These are phyloP conservation scores for Heliconius nattereri DNA, from an alignment of 1,140 invertebrate species.

Conservation along the genomic window DNA sequence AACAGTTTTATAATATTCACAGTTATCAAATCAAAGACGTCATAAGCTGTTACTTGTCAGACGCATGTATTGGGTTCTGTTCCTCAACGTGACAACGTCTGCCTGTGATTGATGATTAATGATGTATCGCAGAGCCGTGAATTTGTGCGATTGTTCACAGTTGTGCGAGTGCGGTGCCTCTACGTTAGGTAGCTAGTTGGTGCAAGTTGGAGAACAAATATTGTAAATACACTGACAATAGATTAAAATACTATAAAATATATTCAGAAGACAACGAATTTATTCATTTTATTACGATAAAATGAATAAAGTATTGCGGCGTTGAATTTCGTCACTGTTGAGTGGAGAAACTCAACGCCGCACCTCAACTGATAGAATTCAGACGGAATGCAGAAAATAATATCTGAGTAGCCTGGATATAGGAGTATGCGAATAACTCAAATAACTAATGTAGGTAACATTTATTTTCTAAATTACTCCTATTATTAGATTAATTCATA, in stretches of 20 bases:
- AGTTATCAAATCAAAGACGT: constrained; percentile 1
- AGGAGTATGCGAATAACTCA: too few relatives aligned
- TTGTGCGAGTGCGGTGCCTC: constrained; percentile 48
- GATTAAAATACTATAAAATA: background rate
- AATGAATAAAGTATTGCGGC: too few relatives aligned
- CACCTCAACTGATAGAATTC: too few relatives aligned
- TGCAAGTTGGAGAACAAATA: constrained; percentile 6
- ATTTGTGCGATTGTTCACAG: constrained; percentile 58
- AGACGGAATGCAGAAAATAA: too few relatives aligned
- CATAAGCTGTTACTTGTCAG: background rate
- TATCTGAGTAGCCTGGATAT: too few relatives aligned
- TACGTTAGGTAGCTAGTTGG: constrained; percentile 39
- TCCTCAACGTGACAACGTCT: constrained; percentile 27
- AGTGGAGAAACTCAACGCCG: too few relatives aligned
- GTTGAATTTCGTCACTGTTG: too few relatives aligned
- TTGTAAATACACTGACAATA: background rate
- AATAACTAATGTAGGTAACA: too few relatives aligned
- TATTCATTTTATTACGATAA: too few relatives aligned
- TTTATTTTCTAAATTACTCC: too few relatives aligned
- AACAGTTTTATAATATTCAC: background rate
- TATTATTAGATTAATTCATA: too few relatives aligned
- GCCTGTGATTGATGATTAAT: constrained; percentile 61
- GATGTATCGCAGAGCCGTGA: constrained; percentile 52
- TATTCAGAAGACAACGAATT: background rate
- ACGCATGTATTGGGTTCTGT: background rate